phyloP scores from a whole-genome alignment of 2,113 vertebrate species.

The Ariopsis seemanni region DNA sequence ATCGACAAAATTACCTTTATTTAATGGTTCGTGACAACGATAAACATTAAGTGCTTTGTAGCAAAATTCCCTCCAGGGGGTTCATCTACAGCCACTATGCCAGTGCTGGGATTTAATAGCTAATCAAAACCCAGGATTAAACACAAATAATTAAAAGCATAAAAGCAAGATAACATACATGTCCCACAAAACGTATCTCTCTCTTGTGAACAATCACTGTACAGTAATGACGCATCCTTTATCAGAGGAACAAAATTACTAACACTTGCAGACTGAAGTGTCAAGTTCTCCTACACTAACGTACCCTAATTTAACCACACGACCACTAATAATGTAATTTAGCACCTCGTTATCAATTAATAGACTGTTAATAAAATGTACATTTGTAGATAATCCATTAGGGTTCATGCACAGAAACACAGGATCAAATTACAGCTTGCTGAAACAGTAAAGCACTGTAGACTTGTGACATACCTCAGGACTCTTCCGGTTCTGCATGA shows the following conservation, averaged over 20 bases:
- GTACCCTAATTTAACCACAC: not conserved
- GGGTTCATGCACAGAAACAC: not conserved
- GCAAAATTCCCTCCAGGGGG: constrained; percentile 33
- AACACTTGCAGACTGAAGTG: not conserved
- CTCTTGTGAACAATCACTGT: not conserved
- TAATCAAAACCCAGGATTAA: constrained; percentile 56
- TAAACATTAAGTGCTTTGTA: constrained; percentile 13
- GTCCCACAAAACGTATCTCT: not conserved
- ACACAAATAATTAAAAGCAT: constrained; percentile 42
- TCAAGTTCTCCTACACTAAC: not conserved
- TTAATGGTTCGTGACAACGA: constrained; percentile 34
- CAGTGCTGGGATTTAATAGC: constrained; percentile 49
- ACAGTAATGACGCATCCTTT: not conserved
- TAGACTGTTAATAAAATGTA: not conserved
- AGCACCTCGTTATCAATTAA: not conserved
- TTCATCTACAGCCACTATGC: constrained; percentile 2
- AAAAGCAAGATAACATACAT: too few species aligned
- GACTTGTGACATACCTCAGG: constrained; percentile 80
- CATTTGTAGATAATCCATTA: not conserved
- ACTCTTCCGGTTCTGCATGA: constrained; percentile 94
- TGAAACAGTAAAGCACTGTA: not conserved
- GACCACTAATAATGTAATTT: not conserved
- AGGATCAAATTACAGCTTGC: not conserved
- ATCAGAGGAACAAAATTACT: not conserved
- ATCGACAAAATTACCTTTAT: not conserved